phyloP scores from a whole-genome alignment of 2,888 invertebrate genomes.

The Drosophila mayaguana region DNA sequence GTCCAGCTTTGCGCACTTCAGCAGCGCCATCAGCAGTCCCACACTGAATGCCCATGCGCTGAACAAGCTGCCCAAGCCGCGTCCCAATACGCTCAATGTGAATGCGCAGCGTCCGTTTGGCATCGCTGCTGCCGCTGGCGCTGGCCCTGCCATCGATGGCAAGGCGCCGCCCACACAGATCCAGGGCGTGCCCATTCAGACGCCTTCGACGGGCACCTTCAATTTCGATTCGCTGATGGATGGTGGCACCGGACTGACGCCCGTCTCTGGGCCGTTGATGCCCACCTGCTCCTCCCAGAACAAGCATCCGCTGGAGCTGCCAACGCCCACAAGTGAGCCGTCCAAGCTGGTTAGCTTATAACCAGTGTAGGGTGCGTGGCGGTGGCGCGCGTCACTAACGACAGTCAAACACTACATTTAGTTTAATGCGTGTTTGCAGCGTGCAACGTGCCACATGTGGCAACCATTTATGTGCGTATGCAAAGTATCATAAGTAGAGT shows the following conservation, averaged over 20 bases:
- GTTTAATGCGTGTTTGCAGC: conserved; percentile 15
- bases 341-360: conserved; percentile 94
- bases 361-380: conserved; percentile 83
- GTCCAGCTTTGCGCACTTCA: conserved; percentile 57
- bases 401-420: conserved; percentile 71
- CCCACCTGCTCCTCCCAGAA: conserved; percentile 91
- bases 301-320: conserved; percentile 89
- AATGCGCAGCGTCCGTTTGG: conserved; percentile 86
- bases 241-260: conserved; percentile 96
- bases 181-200: conserved; percentile 93
- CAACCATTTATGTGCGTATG: not conserved
- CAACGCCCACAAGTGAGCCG: conserved; percentile 90
- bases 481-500: conserved; percentile 7
- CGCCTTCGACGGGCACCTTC: conserved; percentile 94
- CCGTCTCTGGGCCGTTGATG: conserved; percentile 90
- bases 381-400: conserved; percentile 35
- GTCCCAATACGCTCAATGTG: conserved; percentile 90
- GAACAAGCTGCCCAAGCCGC: conserved; percentile 85
- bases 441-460: conserved; percentile 20
- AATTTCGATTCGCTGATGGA: conserved; percentile 97
- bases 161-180: conserved; percentile 87
- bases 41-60: conserved; percentile 59
- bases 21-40: conserved; percentile 60
- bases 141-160: conserved; percentile 44
- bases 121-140: conserved; percentile 60